Base-by-base conservation (phyloP, 2,797 vertebrate species). In the Falco naumanni region DNA sequence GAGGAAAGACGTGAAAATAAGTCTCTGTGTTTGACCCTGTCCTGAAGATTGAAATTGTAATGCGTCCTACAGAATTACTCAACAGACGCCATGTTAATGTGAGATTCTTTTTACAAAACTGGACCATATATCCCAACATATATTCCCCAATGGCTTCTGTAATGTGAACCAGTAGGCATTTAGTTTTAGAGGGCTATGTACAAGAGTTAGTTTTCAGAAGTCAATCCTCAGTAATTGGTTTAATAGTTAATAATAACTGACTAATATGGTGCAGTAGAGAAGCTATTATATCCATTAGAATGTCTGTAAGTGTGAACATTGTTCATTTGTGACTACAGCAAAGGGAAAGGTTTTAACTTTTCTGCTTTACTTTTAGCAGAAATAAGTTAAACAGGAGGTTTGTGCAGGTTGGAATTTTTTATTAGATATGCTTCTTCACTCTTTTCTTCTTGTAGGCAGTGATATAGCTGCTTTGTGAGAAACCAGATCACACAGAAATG, bases 201-300 rank as follows among this genome's bases (percentile, higher is more conserved):
- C 47, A 87, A 61, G 39, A 77, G 31, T 54, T 68, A 83, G 47
- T 85, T 92, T 94, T 90, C 33, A 77, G 60, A 92, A 70, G 53
- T 89, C 50, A 92, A 1, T 93, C 31, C 26, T 80, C 37, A 68
- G 50, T 85, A 94, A 89, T 45, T 93, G 50, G 41, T 65, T 94
- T 95, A 95, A 89, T 83, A 70, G 81, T 91, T 93, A 93, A 80
- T 66, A 91, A 79, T 85, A 94, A 54, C 74, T 66, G 60, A 68
- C 66, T 85, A 41, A 75, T 85, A 8, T 64, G 47, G 26, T 54
- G 60, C 50, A 68, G 29, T 39, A 90, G 69, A 80, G 37, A 84
- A 92, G 31, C 19, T 89, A 54, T 95, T 95, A 87, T 8, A 1
- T 48, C 47, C 33, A 56, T 92, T 92, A 90, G 26, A 89, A 83